Percentiles rank a stretch among this genome's conserved stretches.
These are phyloP conservation scores for Tyrophagus putrescentiae DNA, from an alignment of 1,140 invertebrate genomes.

Conservation along the genomic window DNA sequence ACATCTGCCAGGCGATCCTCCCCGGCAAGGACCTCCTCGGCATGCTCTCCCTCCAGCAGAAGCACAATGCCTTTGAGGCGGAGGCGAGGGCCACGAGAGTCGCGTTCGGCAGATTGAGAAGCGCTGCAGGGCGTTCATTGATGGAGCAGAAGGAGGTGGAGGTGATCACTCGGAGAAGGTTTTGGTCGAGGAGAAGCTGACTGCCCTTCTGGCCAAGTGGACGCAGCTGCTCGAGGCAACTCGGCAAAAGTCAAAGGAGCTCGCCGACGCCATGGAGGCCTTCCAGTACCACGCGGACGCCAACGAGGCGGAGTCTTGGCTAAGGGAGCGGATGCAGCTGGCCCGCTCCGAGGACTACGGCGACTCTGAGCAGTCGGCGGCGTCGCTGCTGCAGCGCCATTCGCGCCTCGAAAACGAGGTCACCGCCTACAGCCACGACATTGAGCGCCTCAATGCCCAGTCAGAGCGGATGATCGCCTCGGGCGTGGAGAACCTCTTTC, in stretches of 20 bases:
- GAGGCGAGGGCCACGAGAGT: constrained; percentile 71
- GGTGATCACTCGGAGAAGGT: constrained; percentile 43
- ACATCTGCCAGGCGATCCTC: constrained; percentile 74
- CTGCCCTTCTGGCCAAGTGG: constrained; percentile 50
- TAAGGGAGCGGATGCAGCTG: constrained; percentile 77
- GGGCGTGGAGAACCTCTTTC: constrained; percentile 57
- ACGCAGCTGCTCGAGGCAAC: constrained; percentile 65
- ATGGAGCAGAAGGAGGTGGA: constrained; percentile 27
- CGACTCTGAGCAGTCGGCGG: constrained; percentile 71
- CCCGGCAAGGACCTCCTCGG: constrained; percentile 80
- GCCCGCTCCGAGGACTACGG: constrained; percentile 75
- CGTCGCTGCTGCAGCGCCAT: constrained; percentile 41
- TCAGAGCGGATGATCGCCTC: constrained; percentile 62
- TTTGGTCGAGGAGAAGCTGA: constrained; percentile 44
- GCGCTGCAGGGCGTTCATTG: constrained; percentile 50
- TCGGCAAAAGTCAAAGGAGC: constrained; percentile 59
- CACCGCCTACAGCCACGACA: constrained; percentile 72
- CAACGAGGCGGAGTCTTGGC: constrained; percentile 93
- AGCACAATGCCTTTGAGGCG: constrained; percentile 81
- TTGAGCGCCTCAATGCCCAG: constrained; percentile 66
- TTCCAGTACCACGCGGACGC: constrained; percentile 57
- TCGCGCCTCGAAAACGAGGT: constrained; percentile 76
- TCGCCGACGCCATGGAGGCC: constrained; percentile 84
- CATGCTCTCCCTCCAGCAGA: constrained; percentile 74
- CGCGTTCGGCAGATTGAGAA: constrained; percentile 60